phyloP scores from a whole-genome alignment of 2,888 invertebrate species.

The Diadegma fenestrale region DNA sequence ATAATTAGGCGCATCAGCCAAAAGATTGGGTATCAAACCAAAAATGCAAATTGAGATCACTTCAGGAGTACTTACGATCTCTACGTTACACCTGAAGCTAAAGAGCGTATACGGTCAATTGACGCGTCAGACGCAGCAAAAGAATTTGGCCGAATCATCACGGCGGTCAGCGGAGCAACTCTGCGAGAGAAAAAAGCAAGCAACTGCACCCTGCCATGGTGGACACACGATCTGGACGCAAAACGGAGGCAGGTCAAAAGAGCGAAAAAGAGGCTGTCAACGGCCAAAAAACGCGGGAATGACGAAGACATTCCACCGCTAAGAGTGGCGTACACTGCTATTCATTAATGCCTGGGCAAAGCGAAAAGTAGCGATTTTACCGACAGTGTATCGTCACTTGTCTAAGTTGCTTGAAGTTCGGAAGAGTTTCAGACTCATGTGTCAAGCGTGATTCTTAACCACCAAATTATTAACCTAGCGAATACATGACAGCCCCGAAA shows the following conservation, averaged over 20 bases:
- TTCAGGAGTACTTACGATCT: not conserved
- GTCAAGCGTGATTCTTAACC: no score
- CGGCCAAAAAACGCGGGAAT: no score
- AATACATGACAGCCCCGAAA: no score
- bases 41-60: not conserved
- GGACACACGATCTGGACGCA: conserved; percentile 3
- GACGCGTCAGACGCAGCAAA: not conserved
- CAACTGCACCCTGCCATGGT: conserved; percentile 19
- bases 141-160: not conserved
- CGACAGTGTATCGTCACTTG: no score
- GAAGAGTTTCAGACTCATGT: no score
- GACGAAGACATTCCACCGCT: no score
- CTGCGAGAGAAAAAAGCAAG: no score
- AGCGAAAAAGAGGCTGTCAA: not conserved
- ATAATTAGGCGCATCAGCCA: not conserved
- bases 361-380: no score
- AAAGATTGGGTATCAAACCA: not conserved
- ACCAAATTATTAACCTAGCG: no score
- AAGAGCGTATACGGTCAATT: not conserved
- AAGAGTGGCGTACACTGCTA: no score
- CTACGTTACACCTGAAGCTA: not conserved
- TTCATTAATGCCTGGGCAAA: no score
- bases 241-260: not conserved
- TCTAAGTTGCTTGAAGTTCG: no score
- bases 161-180: not conserved